Evolutionary conservation across 2,113 vertebrate species (phyloP).

Genomic region (Corythornis madagascariensis): DNA sequence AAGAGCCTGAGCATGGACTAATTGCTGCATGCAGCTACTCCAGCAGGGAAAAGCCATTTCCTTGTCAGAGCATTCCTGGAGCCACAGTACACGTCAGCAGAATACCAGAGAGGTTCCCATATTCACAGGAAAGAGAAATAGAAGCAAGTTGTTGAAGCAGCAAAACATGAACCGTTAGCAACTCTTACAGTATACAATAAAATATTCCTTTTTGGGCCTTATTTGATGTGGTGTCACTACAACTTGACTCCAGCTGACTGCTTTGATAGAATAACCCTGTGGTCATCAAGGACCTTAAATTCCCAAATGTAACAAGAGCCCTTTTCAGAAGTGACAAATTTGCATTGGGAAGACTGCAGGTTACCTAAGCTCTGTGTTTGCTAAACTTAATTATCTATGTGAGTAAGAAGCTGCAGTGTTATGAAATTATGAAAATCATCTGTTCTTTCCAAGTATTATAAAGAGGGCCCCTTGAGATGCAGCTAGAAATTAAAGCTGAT

Average conservation of each 20-base stretch:
- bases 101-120: background rate
- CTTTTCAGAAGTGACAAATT: background rate
- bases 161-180: background rate
- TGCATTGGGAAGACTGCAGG: background rate
- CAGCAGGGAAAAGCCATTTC: accelerated
- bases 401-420: constrained; percentile 29
- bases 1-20: background rate
- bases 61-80: background rate
- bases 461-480: constrained; percentile 7
- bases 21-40: background rate
- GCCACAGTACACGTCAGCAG: background rate
- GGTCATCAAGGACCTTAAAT: background rate
- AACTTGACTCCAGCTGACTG: background rate
- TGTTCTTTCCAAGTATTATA: constrained; percentile 37
- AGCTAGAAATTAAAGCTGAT: constrained; percentile 47
- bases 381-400: constrained; percentile 32
- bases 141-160: background rate
- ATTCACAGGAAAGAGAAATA: background rate
- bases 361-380: background rate
- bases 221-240: background rate
- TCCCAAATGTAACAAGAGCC: background rate
- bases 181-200: background rate
- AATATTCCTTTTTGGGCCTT: background rate
- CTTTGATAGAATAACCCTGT: background rate
- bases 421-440: constrained; percentile 50